Evolutionary conservation across 2,797 vertebrate genomes (phyloP), one percentile per base, ranked within the genome.

Genomic region (Pangasius djambal): DNA sequence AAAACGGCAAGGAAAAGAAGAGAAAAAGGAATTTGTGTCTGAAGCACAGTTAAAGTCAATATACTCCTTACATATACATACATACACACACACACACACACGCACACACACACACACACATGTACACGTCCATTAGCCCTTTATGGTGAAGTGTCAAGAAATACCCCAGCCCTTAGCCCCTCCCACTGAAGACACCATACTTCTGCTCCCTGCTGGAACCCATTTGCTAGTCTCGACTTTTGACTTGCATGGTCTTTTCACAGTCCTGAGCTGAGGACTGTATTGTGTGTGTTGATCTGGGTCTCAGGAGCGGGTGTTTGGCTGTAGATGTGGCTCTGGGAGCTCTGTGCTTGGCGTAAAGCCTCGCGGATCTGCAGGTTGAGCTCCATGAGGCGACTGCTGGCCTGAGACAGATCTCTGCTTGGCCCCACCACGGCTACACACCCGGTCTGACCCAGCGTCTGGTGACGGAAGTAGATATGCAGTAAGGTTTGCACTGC

Each of bases 381-480:
- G 79, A 99, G 97, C 94, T 99, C 98, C 97, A 99, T 99, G 93
- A 99, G 95, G 92, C 98, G 98, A 83, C 95, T 94, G 95, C 95
- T 98, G 85, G 98, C 98, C 94, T 98, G 97, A 28, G 97, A 98
- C 95, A 97, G 97, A 91, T 99, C 98, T 91, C 97, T 96, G 95
- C 97, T 97, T 75, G 97, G 97, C 84, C 98, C 98, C 37, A 99
- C 96, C 34, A 99, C 96, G 0, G 98, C 99, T 69, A 99, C 93
- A 94, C 97, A 98, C 81, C 99, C 99, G 0, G 98, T 99, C 91
- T 98, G 98, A 88, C 99, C 99, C 92, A 99, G 94, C 0, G 98
- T 99, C 95, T 99, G 98, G 94, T 99, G 99, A 61, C 99, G 97
- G 95, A 99, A 99, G 95, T 98, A 99, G 91, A 99, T 99, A 94